Conservation (phyloP, 2,113 vertebrate species). For the Pavo muticus region DNA sequence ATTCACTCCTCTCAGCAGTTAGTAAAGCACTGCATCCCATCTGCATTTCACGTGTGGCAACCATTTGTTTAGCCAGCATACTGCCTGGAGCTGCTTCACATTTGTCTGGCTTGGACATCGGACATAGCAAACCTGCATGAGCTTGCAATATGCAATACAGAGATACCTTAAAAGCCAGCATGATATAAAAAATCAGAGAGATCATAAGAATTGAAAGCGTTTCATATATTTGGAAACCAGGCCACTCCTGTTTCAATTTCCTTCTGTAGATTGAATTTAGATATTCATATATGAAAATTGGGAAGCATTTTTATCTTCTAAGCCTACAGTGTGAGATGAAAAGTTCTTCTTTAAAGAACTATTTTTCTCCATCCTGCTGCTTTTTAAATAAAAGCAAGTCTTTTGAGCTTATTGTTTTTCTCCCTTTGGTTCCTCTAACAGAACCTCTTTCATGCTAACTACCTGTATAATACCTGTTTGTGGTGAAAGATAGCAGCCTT, state of each 20-base stretch:
- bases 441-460: neutral
- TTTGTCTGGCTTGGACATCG: neutral
- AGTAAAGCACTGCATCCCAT: accelerated
- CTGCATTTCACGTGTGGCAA: neutral
- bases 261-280: slow-evolving; percentile 61
- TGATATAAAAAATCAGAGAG: neutral
- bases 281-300: slow-evolving; percentile 61
- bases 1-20: neutral
- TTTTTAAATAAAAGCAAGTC: slow-evolving; percentile 31
- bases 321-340: slow-evolving; percentile 53
- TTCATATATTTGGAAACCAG: slow-evolving; percentile 13
- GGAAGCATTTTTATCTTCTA: slow-evolving; percentile 54
- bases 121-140: neutral
- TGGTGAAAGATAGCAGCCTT: neutral
- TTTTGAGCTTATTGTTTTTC: neutral
- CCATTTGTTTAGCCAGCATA: neutral
- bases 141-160: neutral
- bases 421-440: neutral
- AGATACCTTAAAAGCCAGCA: slow-evolving; percentile 2
- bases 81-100: neutral
- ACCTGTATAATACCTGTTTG: neutral
- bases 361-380: slow-evolving; percentile 20
- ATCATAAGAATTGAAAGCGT: neutral
- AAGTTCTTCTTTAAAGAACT: slow-evolving; percentile 43
- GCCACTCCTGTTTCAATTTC: slow-evolving; percentile 52